A percentile compares a stretch with the other conserved stretches of the same genome.
Conservation (phyloP, 2,797 vertebrate species). For the Parambassis ranga region DNA sequence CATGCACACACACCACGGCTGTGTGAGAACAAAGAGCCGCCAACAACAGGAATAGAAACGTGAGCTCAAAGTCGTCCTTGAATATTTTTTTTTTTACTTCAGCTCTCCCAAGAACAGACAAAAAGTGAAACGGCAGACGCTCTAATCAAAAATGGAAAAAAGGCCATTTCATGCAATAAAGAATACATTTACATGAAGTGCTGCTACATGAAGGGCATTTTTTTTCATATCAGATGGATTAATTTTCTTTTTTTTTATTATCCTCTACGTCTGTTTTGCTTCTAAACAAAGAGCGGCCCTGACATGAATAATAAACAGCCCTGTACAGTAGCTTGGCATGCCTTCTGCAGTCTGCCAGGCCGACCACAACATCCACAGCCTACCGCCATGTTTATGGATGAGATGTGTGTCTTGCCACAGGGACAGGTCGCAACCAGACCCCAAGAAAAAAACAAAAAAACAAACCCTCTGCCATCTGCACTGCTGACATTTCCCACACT, state of each 20-base stretch:
- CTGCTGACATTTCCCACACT: constrained; percentile 69
- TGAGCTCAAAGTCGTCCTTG: constrained; percentile 35
- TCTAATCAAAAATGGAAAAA: constrained; percentile 21
- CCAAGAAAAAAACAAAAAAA: constrained; percentile 33
- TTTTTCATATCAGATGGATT: constrained; percentile 10
- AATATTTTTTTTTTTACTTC: constrained; percentile 45
- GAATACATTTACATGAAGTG: constrained; percentile 17
- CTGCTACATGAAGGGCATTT: constrained; percentile 13
- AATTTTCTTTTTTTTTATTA: constrained; percentile 9
- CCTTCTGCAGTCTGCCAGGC: constrained; percentile 42
- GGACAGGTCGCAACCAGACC: constrained; percentile 59
- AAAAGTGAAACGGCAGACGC: constrained; percentile 11
- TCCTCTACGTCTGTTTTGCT: constrained; percentile 24
- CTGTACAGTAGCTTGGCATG: constrained; percentile 51
- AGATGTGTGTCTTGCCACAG: constrained; percentile 49
- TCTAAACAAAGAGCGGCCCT: constrained; percentile 41
- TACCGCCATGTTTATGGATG: constrained; percentile 75
- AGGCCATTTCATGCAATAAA: constrained; percentile 21
- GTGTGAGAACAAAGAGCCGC: constrained; percentile 40
- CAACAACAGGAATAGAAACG: constrained; percentile 15
- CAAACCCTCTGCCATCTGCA: constrained; percentile 62
- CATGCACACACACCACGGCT: not conserved
- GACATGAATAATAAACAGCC: constrained; percentile 57
- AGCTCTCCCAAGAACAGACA: constrained; percentile 5
- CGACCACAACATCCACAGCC: constrained; percentile 28